Percentiles rank a stretch among this genome's conserved stretches.
Conservation (phyloP, 2,797 vertebrate genomes). For the Chrysocyon brachyurus region DNA sequence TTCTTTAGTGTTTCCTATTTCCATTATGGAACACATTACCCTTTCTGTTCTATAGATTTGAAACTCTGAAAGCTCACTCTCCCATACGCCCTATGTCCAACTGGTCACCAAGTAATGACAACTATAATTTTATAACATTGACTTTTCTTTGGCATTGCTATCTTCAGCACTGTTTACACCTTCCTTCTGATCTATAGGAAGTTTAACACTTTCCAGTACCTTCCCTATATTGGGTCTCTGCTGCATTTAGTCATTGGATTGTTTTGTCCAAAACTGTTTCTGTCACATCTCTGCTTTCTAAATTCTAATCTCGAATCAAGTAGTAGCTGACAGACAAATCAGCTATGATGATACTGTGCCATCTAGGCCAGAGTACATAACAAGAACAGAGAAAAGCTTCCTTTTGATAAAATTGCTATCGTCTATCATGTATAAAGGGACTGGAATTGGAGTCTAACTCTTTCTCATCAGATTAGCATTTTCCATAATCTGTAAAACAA, state of each 20-base stretch:
- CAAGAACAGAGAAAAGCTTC: not conserved
- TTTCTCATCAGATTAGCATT: slow-evolving; percentile 22
- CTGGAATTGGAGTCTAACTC: not conserved
- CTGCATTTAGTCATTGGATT: not conserved
- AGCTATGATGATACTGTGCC: slow-evolving; percentile 5
- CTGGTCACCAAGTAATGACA: not conserved
- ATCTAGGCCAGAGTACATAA: not conserved
- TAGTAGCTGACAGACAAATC: not conserved
- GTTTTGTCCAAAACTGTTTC: slow-evolving; percentile 13
- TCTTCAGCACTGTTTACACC: not conserved
- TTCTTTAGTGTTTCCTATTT: not conserved
- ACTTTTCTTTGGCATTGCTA: not conserved
- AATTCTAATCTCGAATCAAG: slow-evolving; percentile 35
- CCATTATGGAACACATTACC: not conserved
- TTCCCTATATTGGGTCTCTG: not conserved
- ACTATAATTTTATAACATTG: not conserved
- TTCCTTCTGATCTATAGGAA: not conserved
- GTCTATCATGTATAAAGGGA: not conserved
- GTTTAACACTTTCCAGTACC: slow-evolving; percentile 10
- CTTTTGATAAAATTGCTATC: not conserved
- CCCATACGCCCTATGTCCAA: not conserved
- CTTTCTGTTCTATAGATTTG: not conserved
- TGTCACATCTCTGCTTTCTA: slow-evolving; percentile 45
- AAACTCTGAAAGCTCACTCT: not conserved
- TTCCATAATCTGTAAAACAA: slow-evolving; percentile 7